These are phyloP conservation scores for Ostrea denselamellosa DNA, from an alignment of 1,140 invertebrate genomes.

Conservation along the genomic window DNA sequence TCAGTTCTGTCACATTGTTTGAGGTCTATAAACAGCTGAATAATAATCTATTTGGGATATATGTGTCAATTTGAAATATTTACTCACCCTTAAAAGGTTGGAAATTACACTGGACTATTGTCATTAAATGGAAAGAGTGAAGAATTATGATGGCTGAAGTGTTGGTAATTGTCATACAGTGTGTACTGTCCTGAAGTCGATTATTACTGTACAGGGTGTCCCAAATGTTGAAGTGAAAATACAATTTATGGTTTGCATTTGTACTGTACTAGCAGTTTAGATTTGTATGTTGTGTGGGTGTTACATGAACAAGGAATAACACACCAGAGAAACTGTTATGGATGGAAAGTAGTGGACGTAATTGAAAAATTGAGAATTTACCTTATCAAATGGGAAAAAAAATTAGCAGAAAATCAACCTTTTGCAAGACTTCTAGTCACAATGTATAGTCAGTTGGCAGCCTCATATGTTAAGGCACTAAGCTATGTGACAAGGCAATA, in stretches of 20 bases:
- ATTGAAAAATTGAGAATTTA: no score
- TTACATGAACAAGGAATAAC: background rate
- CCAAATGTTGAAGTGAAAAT: background rate
- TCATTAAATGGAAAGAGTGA: background rate
- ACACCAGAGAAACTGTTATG: no score
- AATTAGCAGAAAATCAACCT: background rate
- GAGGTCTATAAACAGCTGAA: constrained; percentile 27
- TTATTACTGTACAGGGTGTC: constrained; percentile 22
- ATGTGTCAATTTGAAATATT: background rate
- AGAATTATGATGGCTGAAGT: constrained; percentile 28
- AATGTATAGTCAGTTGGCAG: no score
- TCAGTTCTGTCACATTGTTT: constrained; percentile 9
- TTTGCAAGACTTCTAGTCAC: no score
- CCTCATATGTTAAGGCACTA: no score
- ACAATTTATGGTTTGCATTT: background rate
- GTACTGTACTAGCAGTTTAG: background rate
- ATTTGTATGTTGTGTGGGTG: background rate
- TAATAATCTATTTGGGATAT: background rate
- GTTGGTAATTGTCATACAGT: background rate
- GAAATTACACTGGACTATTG: background rate
- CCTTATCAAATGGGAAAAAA: background rate
- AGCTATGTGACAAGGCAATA: no score
- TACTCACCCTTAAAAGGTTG: background rate
- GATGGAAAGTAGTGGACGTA: no score
- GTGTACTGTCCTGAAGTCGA: constrained; percentile 4